Conservation (phyloP, 2,888 invertebrate species). For the Pyrocoelia pectoralis region DNA sequence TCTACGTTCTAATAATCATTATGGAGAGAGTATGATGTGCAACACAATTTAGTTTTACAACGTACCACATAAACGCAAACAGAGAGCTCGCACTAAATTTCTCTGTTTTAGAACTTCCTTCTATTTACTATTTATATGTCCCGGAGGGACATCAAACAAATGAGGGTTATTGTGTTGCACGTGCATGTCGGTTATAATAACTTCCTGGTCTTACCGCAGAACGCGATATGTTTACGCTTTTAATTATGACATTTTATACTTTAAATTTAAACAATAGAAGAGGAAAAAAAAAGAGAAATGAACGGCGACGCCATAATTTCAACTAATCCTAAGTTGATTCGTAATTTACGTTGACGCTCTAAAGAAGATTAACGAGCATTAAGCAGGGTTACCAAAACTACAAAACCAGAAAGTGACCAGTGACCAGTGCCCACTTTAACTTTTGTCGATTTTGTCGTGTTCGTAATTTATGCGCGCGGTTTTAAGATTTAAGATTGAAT, state of each 20-base stretch:
- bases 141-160: slow-evolving; percentile 26
- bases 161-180: slow-evolving; percentile 33
- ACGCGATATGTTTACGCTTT: slow-evolving; percentile 18
- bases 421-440: too few relatives aligned
- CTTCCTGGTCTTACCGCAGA: slow-evolving; percentile 29
- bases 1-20: slow-evolving; percentile 15
- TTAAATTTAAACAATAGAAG: too few relatives aligned
- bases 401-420: too few relatives aligned
- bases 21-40: slow-evolving; percentile 14
- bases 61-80: slow-evolving; percentile 23
- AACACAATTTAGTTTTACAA: slow-evolving; percentile 24
- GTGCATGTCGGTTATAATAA: slow-evolving; percentile 30
- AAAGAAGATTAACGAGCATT: background rate
- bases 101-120: slow-evolving; percentile 28
- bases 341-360: background rate
- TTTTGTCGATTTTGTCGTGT: too few relatives aligned
- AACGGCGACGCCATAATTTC: background rate
- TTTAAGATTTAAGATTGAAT: too few relatives aligned
- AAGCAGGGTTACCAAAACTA: too few relatives aligned
- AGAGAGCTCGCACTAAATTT: slow-evolving; percentile 23
- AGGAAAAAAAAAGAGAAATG: too few relatives aligned
- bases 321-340: background rate
- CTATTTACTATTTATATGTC: slow-evolving; percentile 32
- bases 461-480: too few relatives aligned
- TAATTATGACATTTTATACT: slow-evolving; percentile 10